A percentile compares a stretch with the other conserved stretches of the same genome.
Conservation (phyloP, 2,113 vertebrate species). For the Chauna torquata region DNA sequence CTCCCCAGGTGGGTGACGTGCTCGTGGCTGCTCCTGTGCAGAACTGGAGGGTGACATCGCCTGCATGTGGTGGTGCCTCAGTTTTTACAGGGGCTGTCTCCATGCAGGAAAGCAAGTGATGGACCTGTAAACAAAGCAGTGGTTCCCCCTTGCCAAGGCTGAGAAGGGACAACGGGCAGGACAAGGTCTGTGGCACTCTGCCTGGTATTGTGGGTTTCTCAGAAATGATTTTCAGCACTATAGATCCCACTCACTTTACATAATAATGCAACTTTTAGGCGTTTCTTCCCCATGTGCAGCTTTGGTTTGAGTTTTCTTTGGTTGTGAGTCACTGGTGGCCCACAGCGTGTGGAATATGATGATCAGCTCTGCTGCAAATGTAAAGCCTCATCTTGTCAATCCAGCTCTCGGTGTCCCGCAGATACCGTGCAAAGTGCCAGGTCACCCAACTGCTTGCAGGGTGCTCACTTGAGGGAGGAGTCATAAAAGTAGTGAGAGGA, state of each 20-base stretch:
- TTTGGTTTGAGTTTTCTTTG: neutral
- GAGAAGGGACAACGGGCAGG: neutral
- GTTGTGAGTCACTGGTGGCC: neutral
- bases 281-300: neutral
- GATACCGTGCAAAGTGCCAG: neutral
- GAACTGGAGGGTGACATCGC: neutral
- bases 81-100: neutral
- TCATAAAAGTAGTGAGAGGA: neutral
- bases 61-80: rapidly evolving
- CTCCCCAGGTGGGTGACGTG: neutral
- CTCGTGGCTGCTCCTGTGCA: rapidly evolving
- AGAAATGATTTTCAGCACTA: neutral
- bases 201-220: neutral
- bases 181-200: neutral
- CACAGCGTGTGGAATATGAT: rapidly evolving
- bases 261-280: neutral
- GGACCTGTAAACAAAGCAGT: neutral
- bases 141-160: neutral
- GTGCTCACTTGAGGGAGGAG: neutral
- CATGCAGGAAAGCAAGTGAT: neutral
- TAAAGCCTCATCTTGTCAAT: neutral
- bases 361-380: neutral
- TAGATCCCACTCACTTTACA: neutral
- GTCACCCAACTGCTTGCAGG: neutral
- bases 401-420: neutral